Percentiles rank a stretch among this genome's conserved stretches.
phyloP scores from a whole-genome alignment of 2,888 invertebrate genomes.

The Phalangium opilio region DNA sequence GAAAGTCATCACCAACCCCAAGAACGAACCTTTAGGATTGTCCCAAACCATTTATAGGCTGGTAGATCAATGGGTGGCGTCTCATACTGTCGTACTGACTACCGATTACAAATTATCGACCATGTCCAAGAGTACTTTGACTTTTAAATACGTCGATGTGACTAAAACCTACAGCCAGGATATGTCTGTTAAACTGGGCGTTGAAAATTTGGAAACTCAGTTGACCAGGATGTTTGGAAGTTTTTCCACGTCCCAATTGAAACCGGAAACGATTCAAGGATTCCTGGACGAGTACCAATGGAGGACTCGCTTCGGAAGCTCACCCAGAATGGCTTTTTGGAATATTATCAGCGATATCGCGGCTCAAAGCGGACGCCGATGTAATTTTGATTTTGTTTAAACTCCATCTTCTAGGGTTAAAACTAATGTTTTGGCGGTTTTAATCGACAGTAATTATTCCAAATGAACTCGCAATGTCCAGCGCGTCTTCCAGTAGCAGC shows the following conservation, averaged over 20 bases:
- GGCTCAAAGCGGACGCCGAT: conserved; percentile 2
- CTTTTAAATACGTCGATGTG: conserved; percentile 2
- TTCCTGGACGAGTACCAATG: conserved; percentile 77
- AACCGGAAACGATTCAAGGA: conserved; percentile 72
- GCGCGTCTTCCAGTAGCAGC: too few species aligned
- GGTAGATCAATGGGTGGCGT: conserved; percentile 8
- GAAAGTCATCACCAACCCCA: conserved; percentile 38
- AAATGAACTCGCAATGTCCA: too few species aligned
- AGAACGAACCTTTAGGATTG: not conserved
- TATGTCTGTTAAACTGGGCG: conserved; percentile 5
- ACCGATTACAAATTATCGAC: not conserved
- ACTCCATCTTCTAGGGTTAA: too few species aligned
- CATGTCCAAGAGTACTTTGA: not conserved
- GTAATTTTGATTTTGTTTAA: conserved; percentile 3
- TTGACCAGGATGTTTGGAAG: conserved; percentile 12
- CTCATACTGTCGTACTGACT: conserved; percentile 5
- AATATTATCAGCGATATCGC: conserved; percentile 12
- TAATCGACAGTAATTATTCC: too few species aligned
- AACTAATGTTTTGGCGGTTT: too few species aligned
- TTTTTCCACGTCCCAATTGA: conserved; percentile 33
- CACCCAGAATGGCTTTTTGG: conserved; percentile 35
- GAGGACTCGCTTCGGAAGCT: conserved; percentile 68
- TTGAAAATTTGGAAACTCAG: conserved; percentile 10
- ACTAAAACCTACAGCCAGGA: not conserved
- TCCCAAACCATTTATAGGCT: not conserved